Evolutionary conservation across 2,888 invertebrate species (phyloP), one percentile per base, ranked within the genome.

Genomic region (Pollenia angustigena): DNA sequence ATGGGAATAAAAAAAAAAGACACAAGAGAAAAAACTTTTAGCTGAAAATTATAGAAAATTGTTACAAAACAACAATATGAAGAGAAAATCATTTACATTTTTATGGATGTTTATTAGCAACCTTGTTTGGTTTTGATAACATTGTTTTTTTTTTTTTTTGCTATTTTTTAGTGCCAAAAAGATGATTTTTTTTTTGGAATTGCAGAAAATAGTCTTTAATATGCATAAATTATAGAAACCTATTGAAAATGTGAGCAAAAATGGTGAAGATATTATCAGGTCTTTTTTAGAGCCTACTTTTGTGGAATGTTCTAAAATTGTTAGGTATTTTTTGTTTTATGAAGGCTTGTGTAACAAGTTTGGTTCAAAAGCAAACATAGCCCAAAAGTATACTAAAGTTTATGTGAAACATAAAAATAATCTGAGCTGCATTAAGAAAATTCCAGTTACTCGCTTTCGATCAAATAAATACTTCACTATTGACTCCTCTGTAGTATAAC

Each of bases 81-180:
- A 46, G 69, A 66, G 44, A 76, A 84, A 76, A 60, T 81, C 64
- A 85, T 87, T 87, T 85, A 83, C 80, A 78, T 85, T 85, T 85
- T 81, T 85, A 83, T 87, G 32, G 82, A 52, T 68, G 56, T 68
- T 80, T 85, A 80, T 87, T 85, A 87, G 42, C 64, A 74, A 79
- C 44, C 56, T 79, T 75, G 76, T 83, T 76, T 56, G 66, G 58
- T 52, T 83, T 50, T 60, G 83, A 83, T 80, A 71, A 83, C 9
- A 32, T 52, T 50, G 12, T 48, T 42, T 48, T 58, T 23, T 23
- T 23, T 23, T 23, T 58, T 79, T 18, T 9, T 52, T 62, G 8
- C n/a, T 32, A 62, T 78, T 74, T 50, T 79, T 79, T 74, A 60
- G 54, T 69, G 76, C 64, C 64, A 72, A 72, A 64, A 56, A 23